A percentile compares a stretch with the other conserved stretches of the same genome.
These are phyloP conservation scores for Spongilla lacustris DNA, from an alignment of 37 sponge, comb jelly and placozoan species.

Conservation along the genomic window DNA sequence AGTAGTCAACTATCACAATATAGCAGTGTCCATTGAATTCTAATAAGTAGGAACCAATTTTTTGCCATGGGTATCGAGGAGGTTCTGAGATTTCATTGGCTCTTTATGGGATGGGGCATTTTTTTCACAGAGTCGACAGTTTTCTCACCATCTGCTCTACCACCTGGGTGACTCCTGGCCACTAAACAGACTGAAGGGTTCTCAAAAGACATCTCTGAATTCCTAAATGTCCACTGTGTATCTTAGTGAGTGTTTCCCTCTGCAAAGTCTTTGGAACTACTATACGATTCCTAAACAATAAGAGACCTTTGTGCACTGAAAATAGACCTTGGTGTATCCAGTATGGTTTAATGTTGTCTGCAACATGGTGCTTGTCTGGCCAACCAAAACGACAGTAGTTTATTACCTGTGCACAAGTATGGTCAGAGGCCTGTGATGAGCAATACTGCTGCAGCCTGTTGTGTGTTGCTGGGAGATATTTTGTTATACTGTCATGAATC, in stretches of 20 bases:
- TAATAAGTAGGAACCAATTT: constrained; percentile 38
- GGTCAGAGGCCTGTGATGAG: constrained; percentile 14
- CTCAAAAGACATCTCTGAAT: constrained; percentile 9
- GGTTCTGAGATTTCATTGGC: background rate
- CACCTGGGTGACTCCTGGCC: constrained; percentile 8
- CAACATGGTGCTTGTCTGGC: constrained; percentile 1
- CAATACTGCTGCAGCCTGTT: constrained; percentile 16
- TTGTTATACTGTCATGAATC: constrained; percentile 6
- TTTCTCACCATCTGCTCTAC: background rate
- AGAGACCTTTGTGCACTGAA: constrained; percentile 5
- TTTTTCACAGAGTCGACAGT: background rate
- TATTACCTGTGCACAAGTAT: constrained; percentile 11
- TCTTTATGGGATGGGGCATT: no score
- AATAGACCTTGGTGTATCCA: constrained; percentile 1
- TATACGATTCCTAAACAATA: constrained; percentile 3
- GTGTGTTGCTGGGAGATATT: constrained; percentile 12
- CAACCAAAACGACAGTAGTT: background rate
- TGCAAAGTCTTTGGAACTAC: constrained; percentile 16
- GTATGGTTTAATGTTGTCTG: background rate
- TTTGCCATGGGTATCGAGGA: constrained; percentile 42
- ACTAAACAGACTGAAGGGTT: constrained; percentile 2
- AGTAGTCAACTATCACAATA: constrained; percentile 44
- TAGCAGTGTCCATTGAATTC: constrained; percentile 29
- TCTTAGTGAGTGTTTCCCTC: constrained; percentile 12
- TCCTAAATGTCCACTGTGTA: constrained; percentile 11